Evolutionary conservation across 2,797 vertebrate species (phyloP), one percentile per base, ranked within the genome.

Genomic region (Malurus leucopterus): DNA sequence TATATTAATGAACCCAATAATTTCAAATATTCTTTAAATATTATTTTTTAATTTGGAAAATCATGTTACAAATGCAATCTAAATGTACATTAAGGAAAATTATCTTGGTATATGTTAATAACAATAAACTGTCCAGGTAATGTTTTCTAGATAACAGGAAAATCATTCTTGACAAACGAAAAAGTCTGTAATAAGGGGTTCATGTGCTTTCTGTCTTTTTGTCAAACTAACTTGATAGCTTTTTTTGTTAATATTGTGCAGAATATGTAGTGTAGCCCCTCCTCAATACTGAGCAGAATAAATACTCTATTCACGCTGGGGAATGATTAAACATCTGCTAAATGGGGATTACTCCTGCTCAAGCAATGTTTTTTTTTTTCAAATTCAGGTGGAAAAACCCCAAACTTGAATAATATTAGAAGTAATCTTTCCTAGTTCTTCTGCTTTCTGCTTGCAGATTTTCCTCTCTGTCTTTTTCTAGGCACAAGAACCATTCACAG

Each of bases 241-340:
- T 11, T 57, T 82, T 49, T 24, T 40, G 4, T 49, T 63, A 17
- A 34, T n/a, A 36, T 5, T 40, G 2, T 49, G 3, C 22, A 41
- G n/a, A n/a, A 62, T 13, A 17, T 9, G 4, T 6, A 21, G 26
- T 1, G 1, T 21, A 17, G 70, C 4, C 3, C 15, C 8, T 59
- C 6, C 43, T 64, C 29, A 32, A 9, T 44, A 53, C 1, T 36
- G 5, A 76, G 7, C 20, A 72, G 40, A 67, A 47, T 6, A 65
- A 69, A 11, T 36, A 61, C 17, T 77, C 2, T 10, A 69, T 2
- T 51, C 32, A 26, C 15, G 4, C 9, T 57, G 4, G 7, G 16
- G 15, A 73, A 46, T n/a, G 10, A 8, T 63, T 64, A 58, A 20
- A 47, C 4, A 22, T 21, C 11, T 20, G 36, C 40, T 36, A 47